Conservation (phyloP, 2,888 invertebrate genomes). For the Teinopalpus imperialis region DNA sequence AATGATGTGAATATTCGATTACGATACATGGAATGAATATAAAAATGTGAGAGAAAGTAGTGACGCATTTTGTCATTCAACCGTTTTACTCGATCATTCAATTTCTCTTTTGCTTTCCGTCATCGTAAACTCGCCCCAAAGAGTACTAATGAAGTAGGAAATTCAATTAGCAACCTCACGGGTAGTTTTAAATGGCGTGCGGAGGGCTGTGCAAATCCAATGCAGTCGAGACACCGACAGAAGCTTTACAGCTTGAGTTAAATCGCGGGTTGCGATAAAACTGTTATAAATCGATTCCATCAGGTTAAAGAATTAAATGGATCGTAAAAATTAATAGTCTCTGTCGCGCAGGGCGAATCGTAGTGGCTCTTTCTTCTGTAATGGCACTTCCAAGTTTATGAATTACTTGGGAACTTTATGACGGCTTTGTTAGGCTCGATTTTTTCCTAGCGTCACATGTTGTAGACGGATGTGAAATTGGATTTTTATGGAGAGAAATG, state of each 20-base stretch:
- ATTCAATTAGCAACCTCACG: slow-evolving; percentile 55
- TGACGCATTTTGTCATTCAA: slow-evolving; percentile 18
- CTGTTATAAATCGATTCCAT: slow-evolving; percentile 76
- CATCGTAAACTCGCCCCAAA: slow-evolving; percentile 40
- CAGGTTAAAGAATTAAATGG: slow-evolving; percentile 78
- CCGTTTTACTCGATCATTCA: slow-evolving; percentile 11
- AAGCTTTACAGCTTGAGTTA: slow-evolving; percentile 65
- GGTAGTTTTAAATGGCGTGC: slow-evolving; percentile 48
- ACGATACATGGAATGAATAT: no score
- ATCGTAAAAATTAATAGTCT: slow-evolving; percentile 77
- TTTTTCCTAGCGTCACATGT: slow-evolving; percentile 72
- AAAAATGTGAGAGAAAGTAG: no score
- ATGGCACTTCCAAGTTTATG: slow-evolving; percentile 68
- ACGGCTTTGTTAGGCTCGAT: slow-evolving; percentile 63
- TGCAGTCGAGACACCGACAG: slow-evolving; percentile 52
- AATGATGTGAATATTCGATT: no score
- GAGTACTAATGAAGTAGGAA: slow-evolving; percentile 49
- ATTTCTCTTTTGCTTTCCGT: slow-evolving; percentile 15
- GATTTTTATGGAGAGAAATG: slow-evolving; percentile 63
- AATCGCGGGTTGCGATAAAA: slow-evolving; percentile 64
- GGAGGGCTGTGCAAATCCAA: slow-evolving; percentile 37
- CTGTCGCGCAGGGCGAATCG: slow-evolving; percentile 55
- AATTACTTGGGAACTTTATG: slow-evolving; percentile 74
- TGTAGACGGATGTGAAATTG: slow-evolving; percentile 74
- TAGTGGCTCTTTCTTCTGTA: slow-evolving; percentile 35